Evolutionary conservation across 2,113 vertebrate species (phyloP).

Genomic region (Lophura nycthemera): DNA sequence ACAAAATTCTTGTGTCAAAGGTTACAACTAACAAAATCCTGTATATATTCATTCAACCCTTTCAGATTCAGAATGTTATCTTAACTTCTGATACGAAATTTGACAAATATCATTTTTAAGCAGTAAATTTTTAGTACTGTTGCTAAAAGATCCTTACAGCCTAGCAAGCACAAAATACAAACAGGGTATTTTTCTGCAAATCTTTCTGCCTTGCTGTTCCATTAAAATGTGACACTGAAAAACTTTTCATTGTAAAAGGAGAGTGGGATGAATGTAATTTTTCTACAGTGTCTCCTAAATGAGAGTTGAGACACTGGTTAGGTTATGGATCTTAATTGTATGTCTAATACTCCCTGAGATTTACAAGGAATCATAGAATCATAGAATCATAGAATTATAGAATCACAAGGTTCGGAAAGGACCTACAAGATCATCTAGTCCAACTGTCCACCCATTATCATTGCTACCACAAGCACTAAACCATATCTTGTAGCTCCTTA

Average conservation of each 20-base stretch:
- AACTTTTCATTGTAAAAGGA: background rate
- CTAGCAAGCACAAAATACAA: background rate
- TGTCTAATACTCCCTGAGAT: background rate
- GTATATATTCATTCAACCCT: background rate
- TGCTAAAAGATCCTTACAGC: background rate
- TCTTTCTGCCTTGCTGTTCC: background rate
- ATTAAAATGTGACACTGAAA: background rate
- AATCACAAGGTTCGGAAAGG: too few species aligned
- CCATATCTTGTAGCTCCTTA: too few species aligned
- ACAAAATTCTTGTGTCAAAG: background rate
- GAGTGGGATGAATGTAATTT: background rate
- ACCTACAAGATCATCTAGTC: too few species aligned
- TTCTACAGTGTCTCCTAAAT: background rate
- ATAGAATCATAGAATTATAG: too few species aligned
- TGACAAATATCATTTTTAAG: background rate
- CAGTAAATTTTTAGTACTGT: background rate
- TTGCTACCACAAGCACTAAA: too few species aligned
- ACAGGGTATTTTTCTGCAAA: background rate
- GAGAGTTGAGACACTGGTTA: background rate
- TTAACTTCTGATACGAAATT: background rate
- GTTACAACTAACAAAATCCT: background rate
- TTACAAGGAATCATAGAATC: background rate
- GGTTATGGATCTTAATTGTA: background rate
- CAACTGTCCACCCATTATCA: too few species aligned
- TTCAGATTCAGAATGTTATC: background rate